Percentiles rank a stretch among this genome's conserved stretches.
These are phyloP conservation scores for Hydrozoanthus tunicans DNA, from an alignment of 64 coral and sea anemone species.

Conservation along the genomic window DNA sequence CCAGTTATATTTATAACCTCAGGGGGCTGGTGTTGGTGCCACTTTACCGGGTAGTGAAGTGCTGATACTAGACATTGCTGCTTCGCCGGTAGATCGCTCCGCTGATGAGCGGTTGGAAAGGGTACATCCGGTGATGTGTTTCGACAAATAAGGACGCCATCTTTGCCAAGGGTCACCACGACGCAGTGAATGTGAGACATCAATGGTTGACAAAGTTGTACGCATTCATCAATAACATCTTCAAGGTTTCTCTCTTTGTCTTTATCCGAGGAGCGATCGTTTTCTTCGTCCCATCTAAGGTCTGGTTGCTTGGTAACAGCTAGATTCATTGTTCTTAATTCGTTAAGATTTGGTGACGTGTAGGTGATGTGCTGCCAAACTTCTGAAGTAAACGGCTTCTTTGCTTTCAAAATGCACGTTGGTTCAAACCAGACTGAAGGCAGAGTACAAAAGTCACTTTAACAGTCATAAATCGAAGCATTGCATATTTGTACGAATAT, in stretches of 20 bases:
- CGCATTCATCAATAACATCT: constrained; percentile 78
- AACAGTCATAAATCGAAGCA: neutral
- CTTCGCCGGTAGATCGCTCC: constrained; percentile 36
- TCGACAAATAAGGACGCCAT: constrained; percentile 88
- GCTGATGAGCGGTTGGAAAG: constrained; percentile 63
- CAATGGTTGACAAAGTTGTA: constrained; percentile 82
- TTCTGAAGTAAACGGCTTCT: constrained; percentile 70
- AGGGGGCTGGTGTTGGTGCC: constrained; percentile 26
- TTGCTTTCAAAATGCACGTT: constrained; percentile 85
- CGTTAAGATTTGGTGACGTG: constrained; percentile 85
- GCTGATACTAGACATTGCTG: constrained; percentile 79
- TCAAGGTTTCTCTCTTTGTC: constrained; percentile 52
- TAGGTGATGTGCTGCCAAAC: constrained; percentile 90
- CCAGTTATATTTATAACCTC: constrained; percentile 82
- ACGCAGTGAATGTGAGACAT: constrained; percentile 87
- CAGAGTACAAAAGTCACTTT: neutral
- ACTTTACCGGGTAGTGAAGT: constrained; percentile 67
- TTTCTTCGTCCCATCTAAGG: neutral
- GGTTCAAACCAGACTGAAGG: constrained; percentile 92
- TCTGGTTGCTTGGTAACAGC: constrained; percentile 55
- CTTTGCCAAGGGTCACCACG: constrained; percentile 79
- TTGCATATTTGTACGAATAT: neutral
- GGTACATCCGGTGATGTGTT: constrained; percentile 77
- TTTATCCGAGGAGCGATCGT: neutral
- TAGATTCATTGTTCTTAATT: constrained; percentile 86